Evolutionary conservation across 2,113 vertebrate species (phyloP).

Genomic region (Dolichallabes microphthalmus): DNA sequence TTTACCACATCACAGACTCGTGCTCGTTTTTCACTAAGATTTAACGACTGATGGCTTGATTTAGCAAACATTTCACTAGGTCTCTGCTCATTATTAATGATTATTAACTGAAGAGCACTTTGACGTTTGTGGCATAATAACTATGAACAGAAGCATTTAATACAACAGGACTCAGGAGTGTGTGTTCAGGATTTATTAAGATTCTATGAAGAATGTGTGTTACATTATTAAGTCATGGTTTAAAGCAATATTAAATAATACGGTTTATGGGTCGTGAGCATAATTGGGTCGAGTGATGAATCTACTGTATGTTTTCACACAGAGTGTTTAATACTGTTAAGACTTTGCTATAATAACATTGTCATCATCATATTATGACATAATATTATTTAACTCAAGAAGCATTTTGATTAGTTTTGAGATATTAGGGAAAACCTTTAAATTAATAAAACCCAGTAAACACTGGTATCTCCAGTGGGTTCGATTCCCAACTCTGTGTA

Average conservation of each 20-base stretch:
- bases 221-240: not conserved
- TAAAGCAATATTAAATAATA: not conserved
- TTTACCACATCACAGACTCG: constrained; percentile 43
- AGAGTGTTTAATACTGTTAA: not conserved
- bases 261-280: not conserved
- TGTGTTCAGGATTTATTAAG: no score
- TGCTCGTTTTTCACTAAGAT: not conserved
- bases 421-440: not conserved
- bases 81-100: not conserved
- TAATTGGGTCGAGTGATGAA: not conserved
- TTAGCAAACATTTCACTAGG: not conserved
- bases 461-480: not conserved
- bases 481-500: no score
- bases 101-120: not conserved
- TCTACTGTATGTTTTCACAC: not conserved
- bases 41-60: constrained; percentile 19
- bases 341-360: not conserved
- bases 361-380: not conserved
- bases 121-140: not conserved
- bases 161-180: not conserved
- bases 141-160: not conserved
- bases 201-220: not conserved
- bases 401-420: not conserved
- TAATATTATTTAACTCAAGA: not conserved
- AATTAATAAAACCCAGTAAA: not conserved